Percentiles rank a stretch among this genome's conserved stretches.
Conservation (phyloP, 92 coral and sea anemone species). For the Phymanthus crucifer region DNA sequence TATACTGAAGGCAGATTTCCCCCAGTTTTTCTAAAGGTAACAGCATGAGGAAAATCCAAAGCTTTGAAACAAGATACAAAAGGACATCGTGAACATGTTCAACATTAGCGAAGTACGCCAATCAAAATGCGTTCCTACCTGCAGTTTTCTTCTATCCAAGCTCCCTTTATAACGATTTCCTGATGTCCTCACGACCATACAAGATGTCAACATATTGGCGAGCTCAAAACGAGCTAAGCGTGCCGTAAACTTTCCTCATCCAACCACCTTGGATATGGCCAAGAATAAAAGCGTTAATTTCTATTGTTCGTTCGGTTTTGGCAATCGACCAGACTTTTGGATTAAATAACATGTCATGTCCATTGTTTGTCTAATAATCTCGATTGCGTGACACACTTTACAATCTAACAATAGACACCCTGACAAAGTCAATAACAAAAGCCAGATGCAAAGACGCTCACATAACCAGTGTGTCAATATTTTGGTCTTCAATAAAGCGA, state of each 20-base stretch:
- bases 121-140: conserved; percentile 24
- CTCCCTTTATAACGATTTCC: conserved; percentile 31
- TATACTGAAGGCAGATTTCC: neutral
- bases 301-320: conserved; percentile 11
- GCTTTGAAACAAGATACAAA: neutral
- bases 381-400: conserved; percentile 9
- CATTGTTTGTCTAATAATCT: conserved; percentile 14
- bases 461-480: neutral
- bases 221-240: conserved; percentile 4
- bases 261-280: neutral
- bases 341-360: conserved; percentile 33
- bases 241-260: neutral
- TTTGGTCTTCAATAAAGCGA: conserved; percentile 14
- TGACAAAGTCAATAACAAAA: neutral
- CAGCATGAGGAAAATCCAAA: neutral
- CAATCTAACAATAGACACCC: neutral
- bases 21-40: neutral
- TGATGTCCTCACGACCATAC: conserved; percentile 18
- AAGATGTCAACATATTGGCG: conserved; percentile 24
- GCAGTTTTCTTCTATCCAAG: conserved; percentile 12
- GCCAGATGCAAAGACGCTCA: neutral
- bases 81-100: neutral
- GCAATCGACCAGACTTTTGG: conserved; percentile 37
- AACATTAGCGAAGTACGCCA: neutral
- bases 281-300: conserved; percentile 13